A percentile compares a stretch with the other conserved stretches of the same genome.
Evolutionary conservation across 2,888 invertebrate species (phyloP).

Genomic region (Pammene aurita): DNA sequence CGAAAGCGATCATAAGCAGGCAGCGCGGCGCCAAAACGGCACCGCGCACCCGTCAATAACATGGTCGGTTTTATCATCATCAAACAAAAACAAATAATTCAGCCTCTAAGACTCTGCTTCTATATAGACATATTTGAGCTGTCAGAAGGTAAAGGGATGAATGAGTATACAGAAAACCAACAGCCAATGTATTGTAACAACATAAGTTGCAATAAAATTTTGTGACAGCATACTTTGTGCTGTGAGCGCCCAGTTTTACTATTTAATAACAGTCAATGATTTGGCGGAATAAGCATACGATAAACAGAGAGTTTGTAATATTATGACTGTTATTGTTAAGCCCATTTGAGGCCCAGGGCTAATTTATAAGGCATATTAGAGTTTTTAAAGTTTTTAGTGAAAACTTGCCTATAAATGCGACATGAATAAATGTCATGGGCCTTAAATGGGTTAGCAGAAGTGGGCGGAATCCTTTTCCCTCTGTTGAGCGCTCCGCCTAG

Average conservation of each 20-base stretch:
- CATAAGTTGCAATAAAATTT: constrained; percentile 40
- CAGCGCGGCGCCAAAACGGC: constrained; percentile 72
- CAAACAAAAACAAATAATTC: constrained; percentile 4
- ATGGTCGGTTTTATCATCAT: constrained; percentile 74
- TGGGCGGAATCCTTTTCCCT: constrained; percentile 71
- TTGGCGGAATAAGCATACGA: neutral
- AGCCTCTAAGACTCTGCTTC: neutral
- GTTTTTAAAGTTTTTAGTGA: neutral
- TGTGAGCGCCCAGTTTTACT: constrained; percentile 51
- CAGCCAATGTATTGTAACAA: constrained; percentile 63
- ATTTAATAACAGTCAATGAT: constrained; percentile 53
- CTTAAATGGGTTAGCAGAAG: constrained; percentile 52
- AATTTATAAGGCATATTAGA: neutral
- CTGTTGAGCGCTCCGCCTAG: constrained; percentile 56
- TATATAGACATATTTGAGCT: constrained; percentile 46
- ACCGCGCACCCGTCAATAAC: constrained; percentile 63
- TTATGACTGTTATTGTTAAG: neutral
- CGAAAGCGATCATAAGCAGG: constrained; percentile 67
- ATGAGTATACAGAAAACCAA: constrained; percentile 80
- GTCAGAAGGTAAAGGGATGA: constrained; percentile 79
- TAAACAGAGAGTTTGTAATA: neutral
- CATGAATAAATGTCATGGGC: neutral
- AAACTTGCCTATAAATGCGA: neutral
- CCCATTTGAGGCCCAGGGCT: neutral
- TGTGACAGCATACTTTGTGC: constrained; percentile 33